phyloP scores from a whole-genome alignment of 2,113 vertebrate genomes.

The Cyprinodon tularosa region DNA sequence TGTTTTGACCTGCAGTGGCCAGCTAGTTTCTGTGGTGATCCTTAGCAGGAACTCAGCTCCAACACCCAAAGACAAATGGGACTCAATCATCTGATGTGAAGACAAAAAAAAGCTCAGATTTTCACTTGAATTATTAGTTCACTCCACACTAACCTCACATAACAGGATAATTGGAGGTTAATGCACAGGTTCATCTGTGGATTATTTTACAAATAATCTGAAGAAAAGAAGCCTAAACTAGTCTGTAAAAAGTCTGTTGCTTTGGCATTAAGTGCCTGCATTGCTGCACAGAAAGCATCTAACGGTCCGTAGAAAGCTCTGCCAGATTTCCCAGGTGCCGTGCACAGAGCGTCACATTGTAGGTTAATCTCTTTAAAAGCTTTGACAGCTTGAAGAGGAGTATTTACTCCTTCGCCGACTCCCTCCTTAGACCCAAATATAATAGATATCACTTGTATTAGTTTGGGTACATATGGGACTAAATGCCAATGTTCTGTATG shows the following conservation, averaged over 20 bases:
- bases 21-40: conserved; percentile 25
- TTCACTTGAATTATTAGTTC: neutral
- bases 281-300: neutral
- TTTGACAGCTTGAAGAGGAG: conserved; percentile 3
- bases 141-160: neutral
- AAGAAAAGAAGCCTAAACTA: too few relatives aligned
- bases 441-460: neutral
- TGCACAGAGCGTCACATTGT: neutral
- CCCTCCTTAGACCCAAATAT: neutral
- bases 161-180: too few relatives aligned
- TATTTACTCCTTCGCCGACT: neutral
- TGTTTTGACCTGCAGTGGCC: conserved; percentile 14
- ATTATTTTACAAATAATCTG: neutral
- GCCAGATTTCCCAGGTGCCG: conserved; percentile 7
- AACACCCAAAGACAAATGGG: neutral
- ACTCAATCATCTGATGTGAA: neutral
- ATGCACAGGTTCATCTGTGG: too few relatives aligned
- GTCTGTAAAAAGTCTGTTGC: neutral
- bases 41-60: conserved; percentile 28
- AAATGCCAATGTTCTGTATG: neutral
- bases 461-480: neutral
- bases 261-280: neutral
- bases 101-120: neutral
- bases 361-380: conserved; percentile 37
- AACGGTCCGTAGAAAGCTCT: neutral